A percentile compares a stretch with the other conserved stretches of the same genome.
These are phyloP conservation scores for Hymenopus coronatus DNA, from an alignment of 2,888 invertebrate genomes.

Conservation along the genomic window DNA sequence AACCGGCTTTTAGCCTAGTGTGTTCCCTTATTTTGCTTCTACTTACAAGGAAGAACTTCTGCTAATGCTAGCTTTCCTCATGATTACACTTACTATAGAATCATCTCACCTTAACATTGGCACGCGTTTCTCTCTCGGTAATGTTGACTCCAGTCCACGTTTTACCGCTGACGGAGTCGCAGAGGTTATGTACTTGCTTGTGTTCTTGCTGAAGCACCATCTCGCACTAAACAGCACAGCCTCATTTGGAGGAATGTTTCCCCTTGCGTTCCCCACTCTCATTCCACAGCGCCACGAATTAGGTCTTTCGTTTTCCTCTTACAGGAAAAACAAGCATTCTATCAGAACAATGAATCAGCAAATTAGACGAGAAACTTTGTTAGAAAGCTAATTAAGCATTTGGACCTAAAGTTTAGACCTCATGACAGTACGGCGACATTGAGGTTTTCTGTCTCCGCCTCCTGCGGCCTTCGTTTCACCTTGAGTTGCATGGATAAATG, in stretches of 20 bases:
- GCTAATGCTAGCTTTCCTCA: no score
- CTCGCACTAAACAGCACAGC: neutral
- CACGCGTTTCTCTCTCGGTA: neutral
- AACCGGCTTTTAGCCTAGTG: no score
- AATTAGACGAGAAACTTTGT: neutral
- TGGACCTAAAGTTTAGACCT: no score
- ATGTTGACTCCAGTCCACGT: conserved; percentile 2
- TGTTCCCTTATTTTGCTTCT: no score
- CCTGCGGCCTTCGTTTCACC: neutral
- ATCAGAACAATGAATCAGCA: neutral
- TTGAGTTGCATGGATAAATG: neutral
- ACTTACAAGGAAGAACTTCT: no score
- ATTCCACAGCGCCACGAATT: neutral
- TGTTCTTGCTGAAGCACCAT: neutral
- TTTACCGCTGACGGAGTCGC: neutral
- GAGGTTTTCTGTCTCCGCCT: neutral
- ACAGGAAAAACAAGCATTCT: neutral
- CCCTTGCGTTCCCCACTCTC: neutral
- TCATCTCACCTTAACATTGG: neutral
- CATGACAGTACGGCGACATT: neutral
- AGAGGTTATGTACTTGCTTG: neutral
- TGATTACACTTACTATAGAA: no score
- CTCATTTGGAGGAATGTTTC: neutral
- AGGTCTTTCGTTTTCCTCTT: neutral
- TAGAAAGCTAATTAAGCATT: neutral